Conservation (phyloP, 2,113 vertebrate genomes). For the human region GRCh38 chr21:18303501-18304000, state of each 20-base stretch:
- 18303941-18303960: neutral
- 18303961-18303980: neutral
- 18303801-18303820: neutral
- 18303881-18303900: neutral
- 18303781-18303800: neutral
- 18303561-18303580: neutral
- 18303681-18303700: neutral
- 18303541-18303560: neutral
- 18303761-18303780: neutral
- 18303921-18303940: neutral
- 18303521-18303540: neutral
- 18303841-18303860: neutral
- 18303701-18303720: neutral
- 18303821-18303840: neutral
- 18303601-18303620: neutral
- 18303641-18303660: neutral
- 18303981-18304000: neutral
- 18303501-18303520: neutral
- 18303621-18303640: neutral
- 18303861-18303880: neutral
- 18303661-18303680: neutral
- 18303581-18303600: neutral
- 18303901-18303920: neutral
- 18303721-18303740: neutral
- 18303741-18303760: neutral